Conservation (phyloP, 2,113 vertebrate species). For the Sphaerodactylus townsendi region DNA sequence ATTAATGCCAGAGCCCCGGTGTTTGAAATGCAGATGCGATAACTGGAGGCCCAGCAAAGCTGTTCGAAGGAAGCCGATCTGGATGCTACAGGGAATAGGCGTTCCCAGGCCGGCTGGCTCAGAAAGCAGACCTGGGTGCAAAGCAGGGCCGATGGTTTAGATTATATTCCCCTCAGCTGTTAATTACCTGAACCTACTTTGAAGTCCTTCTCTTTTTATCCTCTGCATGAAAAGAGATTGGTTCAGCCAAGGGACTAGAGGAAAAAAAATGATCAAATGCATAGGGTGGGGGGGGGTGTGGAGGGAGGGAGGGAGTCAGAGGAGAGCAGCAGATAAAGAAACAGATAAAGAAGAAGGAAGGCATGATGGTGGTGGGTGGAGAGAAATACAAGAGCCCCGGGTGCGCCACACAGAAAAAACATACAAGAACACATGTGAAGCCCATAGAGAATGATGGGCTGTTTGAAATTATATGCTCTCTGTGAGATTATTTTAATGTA, state of each 20-base stretch:
- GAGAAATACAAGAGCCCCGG: no score
- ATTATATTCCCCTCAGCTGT: constrained; percentile 91
- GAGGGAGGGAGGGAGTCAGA: constrained; percentile 47
- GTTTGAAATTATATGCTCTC: constrained; percentile 48
- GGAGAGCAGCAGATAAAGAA: constrained; percentile 77
- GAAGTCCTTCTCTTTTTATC: constrained; percentile 87
- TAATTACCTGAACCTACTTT: constrained; percentile 92
- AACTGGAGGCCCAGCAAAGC: constrained; percentile 90
- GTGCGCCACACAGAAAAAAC: constrained; percentile 43
- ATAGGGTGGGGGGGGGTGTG: constrained; percentile 64
- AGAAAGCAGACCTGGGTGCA: constrained; percentile 84
- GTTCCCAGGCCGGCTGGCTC: constrained; percentile 84
- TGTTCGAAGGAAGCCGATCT: constrained; percentile 90
- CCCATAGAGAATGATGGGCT: constrained; percentile 36
- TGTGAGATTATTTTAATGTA: constrained; percentile 51
- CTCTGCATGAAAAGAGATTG: constrained; percentile 83
- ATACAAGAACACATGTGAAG: constrained; percentile 66
- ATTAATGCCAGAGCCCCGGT: constrained; percentile 97
- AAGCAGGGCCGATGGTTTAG: constrained; percentile 84
- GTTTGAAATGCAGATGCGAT: constrained; percentile 99
- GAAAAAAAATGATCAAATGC: constrained; percentile 84
- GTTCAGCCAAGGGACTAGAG: constrained; percentile 82
- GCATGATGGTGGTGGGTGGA: constrained; percentile 45
- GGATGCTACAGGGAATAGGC: constrained; percentile 84
- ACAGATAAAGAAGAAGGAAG: constrained; percentile 79